These are phyloP conservation scores for Reinhardtius hippoglossoides DNA, from an alignment of 2,113 vertebrate species.

Conservation along the genomic window DNA sequence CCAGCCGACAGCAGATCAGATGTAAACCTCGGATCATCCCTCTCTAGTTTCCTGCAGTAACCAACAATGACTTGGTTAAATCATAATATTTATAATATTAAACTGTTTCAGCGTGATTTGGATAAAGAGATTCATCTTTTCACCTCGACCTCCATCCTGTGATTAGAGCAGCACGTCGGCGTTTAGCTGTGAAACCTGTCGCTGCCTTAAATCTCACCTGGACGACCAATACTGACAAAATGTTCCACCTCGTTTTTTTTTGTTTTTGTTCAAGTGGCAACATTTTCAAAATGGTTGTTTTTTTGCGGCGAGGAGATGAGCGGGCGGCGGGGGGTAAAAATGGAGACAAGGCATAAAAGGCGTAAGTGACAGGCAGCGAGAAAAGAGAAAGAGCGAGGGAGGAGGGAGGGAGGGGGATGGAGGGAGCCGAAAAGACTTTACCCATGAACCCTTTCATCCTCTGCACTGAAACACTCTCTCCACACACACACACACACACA, in stretches of 20 bases:
- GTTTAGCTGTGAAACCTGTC: not conserved
- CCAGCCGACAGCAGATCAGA: no score
- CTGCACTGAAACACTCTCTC: constrained; percentile 35
- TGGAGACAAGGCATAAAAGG: constrained; percentile 42
- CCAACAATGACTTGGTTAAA: no score
- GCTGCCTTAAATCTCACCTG: not conserved
- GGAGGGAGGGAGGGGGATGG: constrained; percentile 4
- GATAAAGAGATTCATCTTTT: not conserved
- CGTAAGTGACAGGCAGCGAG: constrained; percentile 41
- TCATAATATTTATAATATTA: no score
- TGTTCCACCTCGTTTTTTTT: no score
- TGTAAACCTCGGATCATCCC: no score
- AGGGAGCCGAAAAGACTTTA: constrained; percentile 32
- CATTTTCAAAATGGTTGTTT: constrained; percentile 5
- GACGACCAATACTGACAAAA: constrained; percentile 1
- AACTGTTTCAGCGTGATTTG: not conserved
- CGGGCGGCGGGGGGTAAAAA: constrained; percentile 5
- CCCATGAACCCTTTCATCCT: constrained; percentile 59
- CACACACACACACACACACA: constrained; percentile 25
- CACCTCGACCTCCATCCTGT: not conserved
- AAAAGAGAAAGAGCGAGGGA: constrained; percentile 4
- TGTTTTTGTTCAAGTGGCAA: not conserved
- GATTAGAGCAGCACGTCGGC: not conserved
- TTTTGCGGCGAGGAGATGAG: constrained; percentile 9
- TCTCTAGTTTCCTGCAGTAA: no score